Evolutionary conservation across 2,888 invertebrate genomes (phyloP), one percentile per base, ranked within the genome.

Genomic region (Cataglyphis albicans): DNA sequence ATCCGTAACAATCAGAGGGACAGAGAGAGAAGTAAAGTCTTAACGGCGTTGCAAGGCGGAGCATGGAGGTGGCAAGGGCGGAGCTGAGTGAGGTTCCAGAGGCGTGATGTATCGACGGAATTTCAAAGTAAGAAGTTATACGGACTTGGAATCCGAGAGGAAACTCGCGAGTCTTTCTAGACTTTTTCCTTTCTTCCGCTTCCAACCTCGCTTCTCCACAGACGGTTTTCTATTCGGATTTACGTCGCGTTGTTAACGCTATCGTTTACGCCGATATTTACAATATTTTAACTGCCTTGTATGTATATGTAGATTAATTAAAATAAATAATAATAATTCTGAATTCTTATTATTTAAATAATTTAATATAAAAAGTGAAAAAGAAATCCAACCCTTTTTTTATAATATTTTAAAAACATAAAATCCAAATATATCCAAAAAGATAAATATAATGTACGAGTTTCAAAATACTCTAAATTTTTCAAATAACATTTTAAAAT

Each of bases 41-140:
- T 84, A 86, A 83, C 59, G 83, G 84, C 84, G 80, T 89, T 87
- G 89, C 90, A 86, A 92, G 92, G 93, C 93, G 93, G 93, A 91
- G 93, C 92, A 90, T 91, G 92, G 88, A 91, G 92, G 92, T 90
- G 92, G 91, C 86, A 89, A 88, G 87, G 92, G 92, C 92, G 92
- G 92, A 87, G 92, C 92, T 52, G 86, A 91, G 89, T 84, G 84
- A 88, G 90, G 90, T 91, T 91, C 90, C 92, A 92, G 92, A 93
- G 92, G 92, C 93, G 93, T 93, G 93, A 93, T 93, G 93, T 93
- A 93, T 93, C 93, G 93, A 93, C 93, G 91, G 92, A 92, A 93
- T 93, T 93, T 91, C 90, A 89, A 92, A 92, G 91, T 92, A 91
- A 91, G 90, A 91, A 92, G 89, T 90, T 91, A 52, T 52, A 89